Conservation (phyloP, 1,140 invertebrate species). For the Orius laevigatus region DNA sequence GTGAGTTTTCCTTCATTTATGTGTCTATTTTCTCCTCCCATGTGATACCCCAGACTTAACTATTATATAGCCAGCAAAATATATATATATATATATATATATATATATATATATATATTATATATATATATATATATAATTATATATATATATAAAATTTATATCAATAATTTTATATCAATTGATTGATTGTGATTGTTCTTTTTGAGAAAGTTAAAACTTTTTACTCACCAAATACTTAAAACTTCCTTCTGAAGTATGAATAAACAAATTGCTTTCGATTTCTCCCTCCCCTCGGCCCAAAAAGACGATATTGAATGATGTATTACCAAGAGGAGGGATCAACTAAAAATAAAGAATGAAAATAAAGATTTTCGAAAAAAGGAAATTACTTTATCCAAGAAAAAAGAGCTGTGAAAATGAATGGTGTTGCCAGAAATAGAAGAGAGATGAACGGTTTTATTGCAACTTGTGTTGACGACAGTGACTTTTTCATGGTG, state of each 20-base stretch:
- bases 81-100: no score
- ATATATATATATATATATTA: no score
- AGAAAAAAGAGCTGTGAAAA: conserved; percentile 86
- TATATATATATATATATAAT: no score
- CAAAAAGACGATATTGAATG: conserved; percentile 89
- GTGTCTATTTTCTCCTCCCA: no score
- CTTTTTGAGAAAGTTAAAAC: background rate
- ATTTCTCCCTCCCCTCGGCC: conserved; percentile 76
- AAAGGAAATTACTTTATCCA: conserved; percentile 50
- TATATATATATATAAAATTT: no score
- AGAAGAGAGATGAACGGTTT: conserved; percentile 64
- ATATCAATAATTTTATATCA: no score
- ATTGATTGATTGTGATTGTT: no score
- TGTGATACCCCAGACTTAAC: no score
- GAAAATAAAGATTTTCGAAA: conserved; percentile 9
- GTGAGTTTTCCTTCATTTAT: no score
- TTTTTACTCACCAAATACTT: conserved; percentile 55
- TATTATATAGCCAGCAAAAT: no score
- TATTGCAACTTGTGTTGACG: conserved; percentile 56
- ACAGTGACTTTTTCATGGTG: conserved; percentile 62
- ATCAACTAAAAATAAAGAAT: conserved; percentile 42
- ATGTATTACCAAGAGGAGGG: conserved; percentile 76
- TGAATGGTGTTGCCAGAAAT: conserved; percentile 74
- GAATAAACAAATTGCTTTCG: conserved; percentile 77
- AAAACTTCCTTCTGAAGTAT: conserved; percentile 77